These are phyloP conservation scores for Cassiopea xamachana DNA, from an alignment of 30 jellyfish, hydroid and myxozoan species.

Conservation along the genomic window DNA sequence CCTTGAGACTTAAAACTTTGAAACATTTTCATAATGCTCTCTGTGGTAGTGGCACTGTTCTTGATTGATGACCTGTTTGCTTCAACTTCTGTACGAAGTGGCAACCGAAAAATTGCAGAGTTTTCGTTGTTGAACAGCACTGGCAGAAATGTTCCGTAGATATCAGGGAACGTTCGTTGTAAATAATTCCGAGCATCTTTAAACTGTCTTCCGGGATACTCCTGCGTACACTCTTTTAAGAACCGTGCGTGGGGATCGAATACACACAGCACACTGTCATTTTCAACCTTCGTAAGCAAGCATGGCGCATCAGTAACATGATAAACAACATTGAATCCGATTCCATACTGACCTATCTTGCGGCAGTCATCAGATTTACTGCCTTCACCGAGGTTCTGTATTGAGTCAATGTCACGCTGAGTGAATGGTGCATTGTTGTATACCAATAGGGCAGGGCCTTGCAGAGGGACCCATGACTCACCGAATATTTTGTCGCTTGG, in stretches of 20 bases:
- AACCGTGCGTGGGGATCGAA: constrained; percentile 82
- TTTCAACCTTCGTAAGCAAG: constrained; percentile 35
- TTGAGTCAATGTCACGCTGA: constrained; percentile 60
- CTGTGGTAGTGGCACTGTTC: constrained; percentile 17
- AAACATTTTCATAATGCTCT: constrained; percentile 33
- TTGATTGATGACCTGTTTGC: constrained; percentile 61
- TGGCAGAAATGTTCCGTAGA: constrained; percentile 44
- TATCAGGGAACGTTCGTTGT: constrained; percentile 26
- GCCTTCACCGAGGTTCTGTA: constrained; percentile 80
- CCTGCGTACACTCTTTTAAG: constrained; percentile 51
- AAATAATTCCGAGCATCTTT: constrained; percentile 58
- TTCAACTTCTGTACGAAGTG: constrained; percentile 62
- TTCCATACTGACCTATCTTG: constrained; percentile 87
- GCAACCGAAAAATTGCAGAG: constrained; percentile 77
- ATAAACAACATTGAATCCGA: constrained; percentile 88
- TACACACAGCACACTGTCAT: constrained; percentile 47
- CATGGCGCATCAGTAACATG: constrained; percentile 79
- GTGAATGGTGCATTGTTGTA: constrained; percentile 71
- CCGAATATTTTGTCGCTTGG: constrained; percentile 37
- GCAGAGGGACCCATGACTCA: constrained; percentile 75
- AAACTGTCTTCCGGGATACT: constrained; percentile 76
- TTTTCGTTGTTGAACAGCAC: constrained; percentile 20
- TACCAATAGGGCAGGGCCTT: constrained; percentile 85
- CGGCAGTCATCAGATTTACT: constrained; percentile 57
- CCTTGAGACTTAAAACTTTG: constrained; percentile 12